phyloP scores from a whole-genome alignment of 2,888 invertebrate species.

The Harpagoxenus sublaevis region DNA sequence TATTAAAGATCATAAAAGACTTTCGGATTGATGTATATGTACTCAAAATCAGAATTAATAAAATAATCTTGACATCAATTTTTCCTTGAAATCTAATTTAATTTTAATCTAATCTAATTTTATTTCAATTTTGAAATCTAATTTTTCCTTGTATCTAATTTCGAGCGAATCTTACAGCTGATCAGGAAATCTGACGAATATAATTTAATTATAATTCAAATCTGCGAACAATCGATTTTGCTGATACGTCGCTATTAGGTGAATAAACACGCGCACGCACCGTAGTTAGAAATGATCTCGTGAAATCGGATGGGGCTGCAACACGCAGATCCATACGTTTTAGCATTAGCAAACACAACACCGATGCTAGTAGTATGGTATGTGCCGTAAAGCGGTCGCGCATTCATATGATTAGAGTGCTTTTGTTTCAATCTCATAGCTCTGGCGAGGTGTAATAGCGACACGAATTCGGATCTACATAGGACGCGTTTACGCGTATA shows the following conservation, averaged over 20 bases:
- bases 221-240: conserved; percentile 7
- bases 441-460: conserved; percentile 8
- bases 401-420: conserved; percentile 35
- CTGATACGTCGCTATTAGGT: background rate
- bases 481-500: conserved; percentile 1
- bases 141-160: background rate
- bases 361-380: background rate
- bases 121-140: too few relatives aligned
- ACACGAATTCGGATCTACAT: background rate
- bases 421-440: conserved; percentile 37
- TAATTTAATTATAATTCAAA: background rate
- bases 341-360: conserved; percentile 5
- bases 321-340: background rate
- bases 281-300: conserved; percentile 23
- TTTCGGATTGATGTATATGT: background rate
- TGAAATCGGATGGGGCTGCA: conserved; percentile 2
- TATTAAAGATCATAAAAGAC: background rate
- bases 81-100: background rate
- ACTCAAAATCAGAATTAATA: background rate
- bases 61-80: background rate
- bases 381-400: conserved; percentile 30
- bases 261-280: background rate
- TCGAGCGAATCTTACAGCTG: background rate
- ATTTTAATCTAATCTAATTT: too few relatives aligned
- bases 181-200: background rate